phyloP scores from a whole-genome alignment of 1,140 invertebrate genomes.

The Capitella teleta region DNA sequence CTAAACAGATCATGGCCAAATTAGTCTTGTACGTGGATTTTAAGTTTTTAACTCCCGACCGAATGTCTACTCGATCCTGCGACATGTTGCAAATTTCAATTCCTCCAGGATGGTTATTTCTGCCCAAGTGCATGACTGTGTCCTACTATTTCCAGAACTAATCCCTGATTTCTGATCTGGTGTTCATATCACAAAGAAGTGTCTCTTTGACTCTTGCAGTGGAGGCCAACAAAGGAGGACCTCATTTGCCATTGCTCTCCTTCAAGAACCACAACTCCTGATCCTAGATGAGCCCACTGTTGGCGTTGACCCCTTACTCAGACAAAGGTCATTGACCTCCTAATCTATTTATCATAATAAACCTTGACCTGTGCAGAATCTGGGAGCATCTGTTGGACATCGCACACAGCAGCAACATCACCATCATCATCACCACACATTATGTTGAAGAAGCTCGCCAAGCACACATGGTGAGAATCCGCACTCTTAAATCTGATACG shows the following conservation, averaged over 20 bases:
- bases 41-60: too few relatives aligned
- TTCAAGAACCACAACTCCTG: slow-evolving; percentile 83
- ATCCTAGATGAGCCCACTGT: slow-evolving; percentile 93
- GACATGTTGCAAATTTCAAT: too few relatives aligned
- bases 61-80: too few relatives aligned
- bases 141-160: too few relatives aligned
- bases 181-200: too few relatives aligned
- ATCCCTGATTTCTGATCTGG: too few relatives aligned
- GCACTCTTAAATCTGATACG: too few relatives aligned
- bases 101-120: too few relatives aligned
- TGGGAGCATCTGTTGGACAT: slow-evolving; percentile 82
- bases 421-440: slow-evolving; percentile 87
- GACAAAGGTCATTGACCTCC: slow-evolving; percentile 56
- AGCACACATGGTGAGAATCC: slow-evolving; percentile 64
- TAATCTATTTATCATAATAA: not conserved
- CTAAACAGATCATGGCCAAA: not conserved
- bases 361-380: too few relatives aligned
- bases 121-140: too few relatives aligned
- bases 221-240: slow-evolving; percentile 85
- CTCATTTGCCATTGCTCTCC: slow-evolving; percentile 80
- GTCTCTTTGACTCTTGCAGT: slow-evolving; percentile 43
- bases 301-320: slow-evolving; percentile 76
- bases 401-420: slow-evolving; percentile 64
- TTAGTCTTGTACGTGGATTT: too few relatives aligned
- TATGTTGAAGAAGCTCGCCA: slow-evolving; percentile 86